Evolutionary conservation across 2,797 vertebrate genomes (phyloP), one percentile per base, ranked within the genome.

Genomic region (Trachurus trachurus): DNA sequence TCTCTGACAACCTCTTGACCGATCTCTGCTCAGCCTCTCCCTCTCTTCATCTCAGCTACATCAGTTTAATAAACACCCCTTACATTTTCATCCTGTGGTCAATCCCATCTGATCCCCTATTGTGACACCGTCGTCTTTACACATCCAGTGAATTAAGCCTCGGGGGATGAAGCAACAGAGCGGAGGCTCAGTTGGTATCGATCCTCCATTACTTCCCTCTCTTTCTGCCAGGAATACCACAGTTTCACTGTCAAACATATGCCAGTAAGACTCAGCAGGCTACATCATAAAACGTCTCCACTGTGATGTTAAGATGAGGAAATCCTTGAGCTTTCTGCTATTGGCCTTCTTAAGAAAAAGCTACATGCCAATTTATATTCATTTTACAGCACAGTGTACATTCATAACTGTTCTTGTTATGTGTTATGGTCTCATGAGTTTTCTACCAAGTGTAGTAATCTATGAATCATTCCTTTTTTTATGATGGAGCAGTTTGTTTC

Each of bases 31-130:
- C 81, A n/a, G 40, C 71, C 59, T 54, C 65, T 47, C 45, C 66
- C 29, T 0, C 73, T 81, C 78, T 71, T 89, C 80, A 64, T 89
- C 81, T 83, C 49, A 1, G 78, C 75, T 73, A 81, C 89, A 91
- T 90, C 83, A 52, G 74, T 93, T 93, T 91, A 91, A 90, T 93
- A 93, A 91, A 92, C 90, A 91, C 78, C 73, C 83, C 70, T 86
- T 90, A 87, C 86, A 81, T 93, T 93, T 93, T 93, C 81, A 93
- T 91, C 89, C 89, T 16, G 40, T 66, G 88, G 91, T 92, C 92
- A 92, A 93, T 93, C 92, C 90, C 73, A 71, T 88, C 89, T 92
- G 87, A 92, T 92, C 93, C 90, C 73, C 83, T 89, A 88, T 92
- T 91, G 93, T 93, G 90, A 92, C 92, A 89, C 76, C 17, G 57